Conservation (phyloP, 2,888 invertebrate species). For the Nomada hirtipes region DNA sequence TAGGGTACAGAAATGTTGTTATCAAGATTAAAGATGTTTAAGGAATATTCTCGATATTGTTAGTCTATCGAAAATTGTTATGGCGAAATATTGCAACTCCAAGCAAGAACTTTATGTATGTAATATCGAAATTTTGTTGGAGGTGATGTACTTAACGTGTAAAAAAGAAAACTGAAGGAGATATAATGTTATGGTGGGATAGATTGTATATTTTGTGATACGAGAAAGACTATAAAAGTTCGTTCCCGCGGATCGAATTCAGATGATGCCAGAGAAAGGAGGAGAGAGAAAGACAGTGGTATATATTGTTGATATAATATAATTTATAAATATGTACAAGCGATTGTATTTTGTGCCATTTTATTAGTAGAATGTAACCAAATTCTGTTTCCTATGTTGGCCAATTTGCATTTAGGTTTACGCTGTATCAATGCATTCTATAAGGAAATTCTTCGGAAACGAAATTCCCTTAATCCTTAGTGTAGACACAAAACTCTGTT, state of each 20-base stretch:
- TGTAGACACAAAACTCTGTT: constrained; percentile 54
- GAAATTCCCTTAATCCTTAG: constrained; percentile 31
- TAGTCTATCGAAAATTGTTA: constrained; percentile 41
- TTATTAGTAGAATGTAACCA: constrained; percentile 67
- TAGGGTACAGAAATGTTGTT: constrained; percentile 48
- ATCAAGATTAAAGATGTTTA: constrained; percentile 48
- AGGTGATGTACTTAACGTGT: constrained; percentile 65
- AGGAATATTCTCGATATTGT: constrained; percentile 34
- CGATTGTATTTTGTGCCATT: constrained; percentile 76
- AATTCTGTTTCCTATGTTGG: constrained; percentile 62
- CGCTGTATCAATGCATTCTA: constrained; percentile 57
- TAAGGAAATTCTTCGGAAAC: constrained; percentile 28
- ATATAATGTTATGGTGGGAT: constrained; percentile 74
- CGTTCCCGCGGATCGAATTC: constrained; percentile 14
- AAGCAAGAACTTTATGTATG: constrained; percentile 52
- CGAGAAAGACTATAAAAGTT: constrained; percentile 55
- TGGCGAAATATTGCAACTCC: constrained; percentile 36
- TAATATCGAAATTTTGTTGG: constrained; percentile 48
- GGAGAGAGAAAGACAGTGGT: constrained; percentile 58
- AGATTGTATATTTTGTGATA: constrained; percentile 83
- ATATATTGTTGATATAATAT: constrained; percentile 74
- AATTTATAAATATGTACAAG: constrained; percentile 73
- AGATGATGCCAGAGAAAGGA: constrained; percentile 25
- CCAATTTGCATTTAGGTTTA: constrained; percentile 56
- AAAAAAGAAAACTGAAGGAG: constrained; percentile 63